A percentile compares a stretch with the other conserved stretches of the same genome.
phyloP scores from a whole-genome alignment of 2,888 invertebrate species.

The Euplagia quadripunctaria region DNA sequence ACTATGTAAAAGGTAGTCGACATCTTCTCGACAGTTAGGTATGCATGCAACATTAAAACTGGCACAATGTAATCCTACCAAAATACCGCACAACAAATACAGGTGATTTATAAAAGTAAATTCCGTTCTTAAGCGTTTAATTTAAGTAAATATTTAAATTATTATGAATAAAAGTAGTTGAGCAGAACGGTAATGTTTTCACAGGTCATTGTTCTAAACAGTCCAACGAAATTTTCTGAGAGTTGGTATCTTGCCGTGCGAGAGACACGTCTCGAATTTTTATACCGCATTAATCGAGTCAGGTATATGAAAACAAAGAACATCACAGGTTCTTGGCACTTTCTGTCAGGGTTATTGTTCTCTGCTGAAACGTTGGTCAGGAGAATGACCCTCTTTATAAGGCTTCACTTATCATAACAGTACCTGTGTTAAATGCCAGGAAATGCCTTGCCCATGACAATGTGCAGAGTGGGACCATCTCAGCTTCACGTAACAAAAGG shows the following conservation, averaged over 20 bases:
- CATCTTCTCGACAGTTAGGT: slow-evolving; percentile 63
- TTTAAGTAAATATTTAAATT: slow-evolving; percentile 37
- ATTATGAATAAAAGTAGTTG: slow-evolving; percentile 30
- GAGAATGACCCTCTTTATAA: slow-evolving; percentile 80
- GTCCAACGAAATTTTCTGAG: slow-evolving; percentile 78
- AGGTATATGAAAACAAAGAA: slow-evolving; percentile 77
- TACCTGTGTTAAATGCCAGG: slow-evolving; percentile 71
- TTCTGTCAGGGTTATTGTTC: slow-evolving; percentile 80
- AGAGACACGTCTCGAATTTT: slow-evolving; percentile 80
- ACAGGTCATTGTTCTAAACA: slow-evolving; percentile 78
- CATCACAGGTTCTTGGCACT: slow-evolving; percentile 71
- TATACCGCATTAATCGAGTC: slow-evolving; percentile 77
- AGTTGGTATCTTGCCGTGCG: slow-evolving; percentile 66
- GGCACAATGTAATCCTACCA: slow-evolving; percentile 24
- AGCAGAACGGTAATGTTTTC: slow-evolving; percentile 47
- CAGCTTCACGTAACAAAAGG: slow-evolving; percentile 55
- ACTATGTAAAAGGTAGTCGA: slow-evolving; percentile 49
- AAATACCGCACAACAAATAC: slow-evolving; percentile 10
- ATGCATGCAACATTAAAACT: slow-evolving; percentile 51
- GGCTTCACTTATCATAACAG: slow-evolving; percentile 76
- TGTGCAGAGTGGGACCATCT: slow-evolving; percentile 51
- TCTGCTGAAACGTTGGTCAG: slow-evolving; percentile 61
- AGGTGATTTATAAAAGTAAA: slow-evolving; percentile 19
- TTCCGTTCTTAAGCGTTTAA: slow-evolving; percentile 14
- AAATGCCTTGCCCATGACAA: slow-evolving; percentile 69